A percentile compares a stretch with the other conserved stretches of the same genome.
phyloP scores from a whole-genome alignment of 2,797 vertebrate genomes.

The Rachycentron canadum region DNA sequence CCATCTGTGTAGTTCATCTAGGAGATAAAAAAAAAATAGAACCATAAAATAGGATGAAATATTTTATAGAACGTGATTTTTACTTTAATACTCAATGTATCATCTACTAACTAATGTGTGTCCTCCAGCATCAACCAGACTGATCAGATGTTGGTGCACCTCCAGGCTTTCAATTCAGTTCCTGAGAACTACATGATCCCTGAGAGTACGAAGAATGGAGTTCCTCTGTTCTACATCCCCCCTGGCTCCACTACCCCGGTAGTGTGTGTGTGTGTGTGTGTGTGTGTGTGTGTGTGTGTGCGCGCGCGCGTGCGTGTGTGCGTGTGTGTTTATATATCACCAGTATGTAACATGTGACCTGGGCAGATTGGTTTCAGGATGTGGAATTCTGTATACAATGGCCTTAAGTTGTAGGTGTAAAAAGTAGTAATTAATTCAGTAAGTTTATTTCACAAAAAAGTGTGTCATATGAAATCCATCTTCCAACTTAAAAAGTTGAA shows the following conservation, averaged over 20 bases:
- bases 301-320: too few species aligned
- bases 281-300: too few species aligned
- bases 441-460: too few species aligned
- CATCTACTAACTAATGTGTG: background rate
- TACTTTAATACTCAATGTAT: background rate
- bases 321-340: too few species aligned
- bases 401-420: background rate
- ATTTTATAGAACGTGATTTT: too few species aligned
- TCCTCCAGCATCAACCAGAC: slow-evolving; percentile 94
- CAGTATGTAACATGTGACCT: too few species aligned
- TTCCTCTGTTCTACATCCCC: slow-evolving; percentile 98
- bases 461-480: too few species aligned
- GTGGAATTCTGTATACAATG: background rate
- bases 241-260: slow-evolving; percentile 96
- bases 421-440: too few species aligned
- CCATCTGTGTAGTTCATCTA: background rate
- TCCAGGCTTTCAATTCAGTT: slow-evolving; percentile 96
- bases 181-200: slow-evolving; percentile 98
- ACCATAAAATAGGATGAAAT: too few species aligned
- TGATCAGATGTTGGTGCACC: slow-evolving; percentile 98
- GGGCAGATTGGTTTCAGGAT: too few species aligned
- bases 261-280: slow-evolving; percentile 8
- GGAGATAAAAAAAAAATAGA: too few species aligned
- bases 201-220: slow-evolving; percentile 98
- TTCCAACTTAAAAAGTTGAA: background rate